phyloP scores from a whole-genome alignment of 2,113 vertebrate genomes.

The Cyprinodon tularosa region DNA sequence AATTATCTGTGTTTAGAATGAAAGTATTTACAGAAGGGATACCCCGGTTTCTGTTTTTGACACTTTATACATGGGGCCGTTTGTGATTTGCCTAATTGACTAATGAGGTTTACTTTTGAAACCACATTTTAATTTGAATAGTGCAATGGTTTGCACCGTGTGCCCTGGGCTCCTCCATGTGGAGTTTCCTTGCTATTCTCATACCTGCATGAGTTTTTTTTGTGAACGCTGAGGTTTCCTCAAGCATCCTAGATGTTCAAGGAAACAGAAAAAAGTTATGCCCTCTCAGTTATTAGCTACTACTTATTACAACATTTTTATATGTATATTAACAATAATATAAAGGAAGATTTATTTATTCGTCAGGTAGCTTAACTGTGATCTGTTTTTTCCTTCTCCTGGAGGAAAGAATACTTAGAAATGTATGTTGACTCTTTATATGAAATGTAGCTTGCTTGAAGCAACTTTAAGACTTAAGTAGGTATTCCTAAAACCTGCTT shows the following conservation, averaged over 20 bases:
- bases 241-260: not conserved
- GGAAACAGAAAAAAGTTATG: not conserved
- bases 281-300: not conserved
- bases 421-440: not conserved
- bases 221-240: not conserved
- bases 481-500: not conserved
- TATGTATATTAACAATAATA: not conserved
- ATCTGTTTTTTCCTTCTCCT: not conserved
- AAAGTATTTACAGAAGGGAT: not conserved
- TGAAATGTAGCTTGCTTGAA: not conserved
- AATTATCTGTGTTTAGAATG: not conserved
- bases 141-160: not conserved
- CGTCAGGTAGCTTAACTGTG: not conserved
- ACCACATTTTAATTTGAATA: not conserved
- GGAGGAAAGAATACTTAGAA: not conserved
- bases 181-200: not conserved
- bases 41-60: not conserved
- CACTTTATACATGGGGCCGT: not conserved
- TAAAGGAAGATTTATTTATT: not conserved
- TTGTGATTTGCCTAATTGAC: not conserved
- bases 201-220: not conserved
- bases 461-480: not conserved
- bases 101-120: not conserved
- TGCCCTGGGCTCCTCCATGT: not conserved
- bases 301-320: not conserved